Evolutionary conservation across 1,140 invertebrate genomes (phyloP).

Genomic region (Brachionus sp.): DNA sequence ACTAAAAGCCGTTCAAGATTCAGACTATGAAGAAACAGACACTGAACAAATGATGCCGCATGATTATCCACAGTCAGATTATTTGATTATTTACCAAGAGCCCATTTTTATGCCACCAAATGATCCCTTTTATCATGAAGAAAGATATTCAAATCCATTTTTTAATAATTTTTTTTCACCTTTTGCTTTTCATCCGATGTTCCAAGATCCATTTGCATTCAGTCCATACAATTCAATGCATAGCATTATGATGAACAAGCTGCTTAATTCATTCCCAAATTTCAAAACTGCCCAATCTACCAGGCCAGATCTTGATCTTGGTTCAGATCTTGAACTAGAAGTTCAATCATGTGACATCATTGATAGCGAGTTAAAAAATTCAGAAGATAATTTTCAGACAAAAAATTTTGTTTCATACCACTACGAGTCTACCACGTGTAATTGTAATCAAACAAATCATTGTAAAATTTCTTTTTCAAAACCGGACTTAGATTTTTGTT

Average conservation of each 20-base stretch:
- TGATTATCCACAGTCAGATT: not conserved
- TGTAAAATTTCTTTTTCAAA: not conserved
- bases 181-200: not conserved
- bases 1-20: not conserved
- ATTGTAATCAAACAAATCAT: constrained; percentile 4
- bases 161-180: not conserved
- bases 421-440: constrained; percentile 5
- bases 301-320: not conserved
- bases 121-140: not conserved
- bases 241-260: not conserved
- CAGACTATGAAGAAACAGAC: not conserved
- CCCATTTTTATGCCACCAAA: not conserved
- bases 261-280: not conserved
- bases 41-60: not conserved
- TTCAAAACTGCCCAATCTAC: not conserved
- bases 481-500: constrained; percentile 21
- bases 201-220: not conserved
- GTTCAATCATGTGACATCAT: not conserved
- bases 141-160: not conserved
- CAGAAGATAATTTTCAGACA: not conserved
- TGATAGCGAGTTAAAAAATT: not conserved
- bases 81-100: not conserved
- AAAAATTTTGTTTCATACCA: not conserved
- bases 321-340: not conserved
- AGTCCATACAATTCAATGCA: not conserved